A percentile compares a stretch with the other conserved stretches of the same genome.
Evolutionary conservation across 2,113 vertebrate species (phyloP).

Genomic region (Ranitomeya imitator): DNA sequence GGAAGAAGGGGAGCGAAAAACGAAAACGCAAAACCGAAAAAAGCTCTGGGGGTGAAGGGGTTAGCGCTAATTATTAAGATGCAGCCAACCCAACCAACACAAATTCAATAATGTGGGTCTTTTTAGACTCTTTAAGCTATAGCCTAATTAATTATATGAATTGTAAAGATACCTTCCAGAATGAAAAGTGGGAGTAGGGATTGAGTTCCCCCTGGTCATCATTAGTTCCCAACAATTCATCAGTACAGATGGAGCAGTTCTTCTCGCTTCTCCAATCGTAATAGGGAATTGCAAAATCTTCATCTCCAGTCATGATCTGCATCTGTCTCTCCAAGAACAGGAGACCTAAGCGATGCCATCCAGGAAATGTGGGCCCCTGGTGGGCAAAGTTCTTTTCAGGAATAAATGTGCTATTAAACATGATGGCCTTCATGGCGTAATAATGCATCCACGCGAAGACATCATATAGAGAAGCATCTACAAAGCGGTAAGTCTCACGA

Average conservation of each 20-base stretch:
- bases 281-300: conserved; percentile 60
- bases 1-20: too few species aligned
- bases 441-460: conserved; percentile 62
- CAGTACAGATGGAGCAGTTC: conserved; percentile 60
- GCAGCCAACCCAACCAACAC: too few species aligned
- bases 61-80: too few species aligned
- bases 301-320: conserved; percentile 57
- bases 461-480: conserved; percentile 57
- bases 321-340: conserved; percentile 62
- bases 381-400: conserved; percentile 56
- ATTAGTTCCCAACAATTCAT: conserved; percentile 54
- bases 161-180: conserved; percentile 54
- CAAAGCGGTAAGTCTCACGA: conserved; percentile 38
- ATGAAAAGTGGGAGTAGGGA: conserved; percentile 54
- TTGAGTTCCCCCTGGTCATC: conserved; percentile 43
- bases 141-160: background rate
- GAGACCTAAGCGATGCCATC: conserved; percentile 59
- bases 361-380: conserved; percentile 55
- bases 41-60: too few species aligned
- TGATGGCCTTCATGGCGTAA: conserved; percentile 49
- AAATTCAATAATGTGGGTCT: too few species aligned
- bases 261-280: conserved; percentile 60
- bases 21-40: too few species aligned
- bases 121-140: background rate
- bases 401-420: conserved; percentile 22